Evolutionary conservation across 1,140 invertebrate species (phyloP).

Genomic region (Hylaeus volcanicus): DNA sequence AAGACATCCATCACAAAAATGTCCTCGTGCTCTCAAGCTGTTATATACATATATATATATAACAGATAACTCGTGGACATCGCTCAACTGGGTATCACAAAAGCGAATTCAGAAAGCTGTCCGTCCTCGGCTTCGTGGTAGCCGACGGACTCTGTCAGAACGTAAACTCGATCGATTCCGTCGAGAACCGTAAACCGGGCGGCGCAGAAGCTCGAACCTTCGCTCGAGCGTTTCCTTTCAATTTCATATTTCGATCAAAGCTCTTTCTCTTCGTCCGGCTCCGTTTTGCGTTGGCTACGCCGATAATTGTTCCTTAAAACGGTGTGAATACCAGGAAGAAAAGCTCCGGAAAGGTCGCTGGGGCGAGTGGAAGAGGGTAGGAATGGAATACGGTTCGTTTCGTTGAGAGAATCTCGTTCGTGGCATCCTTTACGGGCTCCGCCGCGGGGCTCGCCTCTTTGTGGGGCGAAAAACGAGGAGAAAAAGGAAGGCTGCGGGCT

Average conservation of each 20-base stretch:
- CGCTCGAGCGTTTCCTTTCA: background rate
- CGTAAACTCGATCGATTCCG: background rate
- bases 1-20: too few species aligned
- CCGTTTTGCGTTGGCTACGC: background rate
- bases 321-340: background rate
- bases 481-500: background rate
- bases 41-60: too few species aligned
- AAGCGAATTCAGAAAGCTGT: too few species aligned
- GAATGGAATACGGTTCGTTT: background rate
- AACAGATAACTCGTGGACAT: too few species aligned
- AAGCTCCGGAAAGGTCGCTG: background rate
- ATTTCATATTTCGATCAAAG: conserved; percentile 3
- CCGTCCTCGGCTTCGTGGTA: too few species aligned
- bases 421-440: background rate
- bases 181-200: too few species aligned
- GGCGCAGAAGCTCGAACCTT: background rate
- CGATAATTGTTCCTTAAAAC: background rate
- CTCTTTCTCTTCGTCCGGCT: background rate
- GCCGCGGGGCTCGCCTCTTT: conserved; percentile 9
- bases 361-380: background rate
- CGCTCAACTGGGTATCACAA: too few species aligned
- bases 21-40: too few species aligned
- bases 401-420: background rate
- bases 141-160: too few species aligned
- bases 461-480: background rate